Conservation (phyloP, 1,140 invertebrate species). For the Sycophila sp. region DNA sequence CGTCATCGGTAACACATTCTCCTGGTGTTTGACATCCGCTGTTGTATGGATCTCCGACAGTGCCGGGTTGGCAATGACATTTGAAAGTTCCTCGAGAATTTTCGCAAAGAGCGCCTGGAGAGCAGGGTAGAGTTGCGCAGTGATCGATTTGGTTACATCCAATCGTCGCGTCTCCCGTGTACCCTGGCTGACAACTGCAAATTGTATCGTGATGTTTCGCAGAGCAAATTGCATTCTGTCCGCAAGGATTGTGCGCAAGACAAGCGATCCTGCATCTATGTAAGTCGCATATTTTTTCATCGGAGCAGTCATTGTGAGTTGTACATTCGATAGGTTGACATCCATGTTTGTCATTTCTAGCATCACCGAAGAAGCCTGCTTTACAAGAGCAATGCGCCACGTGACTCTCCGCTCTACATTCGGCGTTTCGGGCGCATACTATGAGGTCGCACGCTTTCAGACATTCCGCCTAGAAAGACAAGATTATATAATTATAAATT, state of each 20-base stretch:
- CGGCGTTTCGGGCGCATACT: slow-evolving; percentile 84
- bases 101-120: slow-evolving; percentile 82
- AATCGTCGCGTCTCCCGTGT: slow-evolving; percentile 78
- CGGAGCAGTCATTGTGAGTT: slow-evolving; percentile 76
- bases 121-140: slow-evolving; percentile 80
- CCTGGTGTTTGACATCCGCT: slow-evolving; percentile 81
- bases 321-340: slow-evolving; percentile 83
- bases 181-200: slow-evolving; percentile 88
- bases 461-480: slow-evolving; percentile 71
- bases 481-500: not conserved
- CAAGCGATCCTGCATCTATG: slow-evolving; percentile 88
- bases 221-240: slow-evolving; percentile 84
- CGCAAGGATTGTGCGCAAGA: slow-evolving; percentile 81
- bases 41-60: slow-evolving; percentile 84
- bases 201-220: slow-evolving; percentile 77
- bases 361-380: slow-evolving; percentile 81
- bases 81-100: slow-evolving; percentile 84
- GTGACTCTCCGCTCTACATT: slow-evolving; percentile 78
- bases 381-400: slow-evolving; percentile 80
- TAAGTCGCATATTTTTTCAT: slow-evolving; percentile 83
- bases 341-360: slow-evolving; percentile 75
- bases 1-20: slow-evolving; percentile 79
- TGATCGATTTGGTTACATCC: slow-evolving; percentile 82
- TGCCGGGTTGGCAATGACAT: slow-evolving; percentile 80
- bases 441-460: slow-evolving; percentile 75